Conservation (phyloP, 92 coral and sea anemone genomes). For the Metridium senile region DNA sequence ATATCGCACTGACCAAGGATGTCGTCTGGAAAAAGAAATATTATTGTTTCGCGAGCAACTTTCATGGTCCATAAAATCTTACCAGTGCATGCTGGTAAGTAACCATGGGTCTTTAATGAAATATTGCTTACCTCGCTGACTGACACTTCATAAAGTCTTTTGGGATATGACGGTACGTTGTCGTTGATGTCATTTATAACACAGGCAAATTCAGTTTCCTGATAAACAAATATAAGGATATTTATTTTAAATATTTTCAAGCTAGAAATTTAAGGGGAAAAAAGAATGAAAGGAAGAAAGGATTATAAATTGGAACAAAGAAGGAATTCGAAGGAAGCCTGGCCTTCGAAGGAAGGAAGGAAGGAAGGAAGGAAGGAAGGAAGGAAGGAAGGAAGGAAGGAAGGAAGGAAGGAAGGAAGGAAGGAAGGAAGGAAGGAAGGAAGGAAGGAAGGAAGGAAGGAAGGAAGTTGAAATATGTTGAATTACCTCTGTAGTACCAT, state of each 20-base stretch:
- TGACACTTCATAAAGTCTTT: conserved; percentile 8
- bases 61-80: not conserved
- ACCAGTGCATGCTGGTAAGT: no score
- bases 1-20: not conserved
- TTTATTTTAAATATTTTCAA: no score
- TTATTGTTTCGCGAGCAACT: not conserved
- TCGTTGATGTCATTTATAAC: conserved; percentile 32
- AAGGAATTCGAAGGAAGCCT: no score
- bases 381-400: no score
- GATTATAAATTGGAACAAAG: no score
- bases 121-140: conserved; percentile 24
- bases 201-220: conserved; percentile 6
- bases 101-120: no score
- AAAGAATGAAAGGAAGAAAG: not conserved
- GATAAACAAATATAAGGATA: not conserved
- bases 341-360: no score
- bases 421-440: no score
- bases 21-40: conserved; percentile 5
- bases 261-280: not conserved
- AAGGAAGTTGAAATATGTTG: not conserved
- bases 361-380: no score
- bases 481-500: not conserved
- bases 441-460: no score
- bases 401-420: no score
- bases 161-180: conserved; percentile 16